phyloP scores from a whole-genome alignment of 2,888 invertebrate species.

The Abscondita cerata region DNA sequence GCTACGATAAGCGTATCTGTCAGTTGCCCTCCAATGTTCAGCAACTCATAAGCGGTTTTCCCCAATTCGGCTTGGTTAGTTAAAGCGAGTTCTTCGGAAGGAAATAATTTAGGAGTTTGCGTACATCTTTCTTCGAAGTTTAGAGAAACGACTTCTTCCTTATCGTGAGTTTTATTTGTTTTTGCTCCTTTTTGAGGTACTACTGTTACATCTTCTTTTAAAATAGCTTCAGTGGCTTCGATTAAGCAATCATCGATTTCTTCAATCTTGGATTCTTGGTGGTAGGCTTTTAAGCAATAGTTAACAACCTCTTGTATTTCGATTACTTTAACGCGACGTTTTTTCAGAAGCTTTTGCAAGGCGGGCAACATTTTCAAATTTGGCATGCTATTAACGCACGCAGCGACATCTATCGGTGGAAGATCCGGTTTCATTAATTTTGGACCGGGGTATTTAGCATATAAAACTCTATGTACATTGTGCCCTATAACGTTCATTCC shows the following conservation, averaged over 20 bases:
- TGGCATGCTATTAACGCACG: conserved; percentile 50
- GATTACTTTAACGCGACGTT: conserved; percentile 48
- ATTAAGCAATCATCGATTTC: conserved; percentile 60
- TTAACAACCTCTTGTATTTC: conserved; percentile 61
- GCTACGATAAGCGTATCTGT: conserved; percentile 63
- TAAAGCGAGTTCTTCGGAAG: conserved; percentile 64
- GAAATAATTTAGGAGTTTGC: conserved; percentile 68
- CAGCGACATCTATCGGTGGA: conserved; percentile 47
- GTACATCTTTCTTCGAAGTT: conserved; percentile 1
- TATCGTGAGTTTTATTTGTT: conserved; percentile 29
- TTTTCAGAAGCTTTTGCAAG: conserved; percentile 48
- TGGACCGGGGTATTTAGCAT: conserved; percentile 52
- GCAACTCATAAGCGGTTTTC: conserved; percentile 62
- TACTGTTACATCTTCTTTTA: conserved; percentile 58
- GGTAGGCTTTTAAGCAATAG: conserved; percentile 64
- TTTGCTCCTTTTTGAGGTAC: conserved; percentile 34
- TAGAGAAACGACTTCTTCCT: conserved; percentile 27
- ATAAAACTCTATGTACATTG: conserved; percentile 51
- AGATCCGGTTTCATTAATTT: conserved; percentile 46
- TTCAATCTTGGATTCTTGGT: conserved; percentile 61
- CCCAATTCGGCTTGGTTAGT: conserved; percentile 64
- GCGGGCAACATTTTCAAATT: conserved; percentile 46
- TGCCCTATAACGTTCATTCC: conserved; percentile 53
- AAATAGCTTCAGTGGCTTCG: conserved; percentile 57
- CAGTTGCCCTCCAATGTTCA: conserved; percentile 61